Percentiles rank a stretch among this genome's conserved stretches.
phyloP scores from a whole-genome alignment of 1,140 invertebrate species.

The Whitmania pigra region DNA sequence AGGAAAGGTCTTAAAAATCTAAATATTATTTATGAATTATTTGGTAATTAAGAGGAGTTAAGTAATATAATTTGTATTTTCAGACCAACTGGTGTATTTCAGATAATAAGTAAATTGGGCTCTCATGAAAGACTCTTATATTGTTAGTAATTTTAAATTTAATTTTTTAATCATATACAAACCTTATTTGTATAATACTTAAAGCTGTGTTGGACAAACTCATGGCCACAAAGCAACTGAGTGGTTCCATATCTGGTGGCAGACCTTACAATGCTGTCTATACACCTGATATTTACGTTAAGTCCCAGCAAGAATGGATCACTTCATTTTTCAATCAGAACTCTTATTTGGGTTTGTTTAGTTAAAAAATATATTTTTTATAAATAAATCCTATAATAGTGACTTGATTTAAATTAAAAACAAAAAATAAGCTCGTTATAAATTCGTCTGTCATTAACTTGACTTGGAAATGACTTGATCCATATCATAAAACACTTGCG shows the following conservation, averaged over 20 bases:
- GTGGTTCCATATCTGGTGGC: conserved; percentile 65
- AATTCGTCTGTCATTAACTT: neutral
- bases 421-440: neutral
- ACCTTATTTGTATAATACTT: conserved; percentile 17
- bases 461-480: neutral
- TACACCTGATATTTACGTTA: conserved; percentile 75
- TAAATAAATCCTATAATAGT: neutral
- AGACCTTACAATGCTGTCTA: conserved; percentile 61
- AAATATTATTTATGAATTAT: too few relatives aligned
- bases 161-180: conserved; percentile 9
- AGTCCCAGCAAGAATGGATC: conserved; percentile 76
- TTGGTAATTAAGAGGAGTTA: too few relatives aligned
- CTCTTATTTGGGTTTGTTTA: conserved; percentile 62
- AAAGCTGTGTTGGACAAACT: conserved; percentile 54
- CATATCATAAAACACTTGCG: too few relatives aligned
- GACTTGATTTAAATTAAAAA: neutral
- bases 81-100: conserved; percentile 65
- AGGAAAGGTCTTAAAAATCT: too few relatives aligned
- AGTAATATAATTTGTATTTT: conserved; percentile 5
- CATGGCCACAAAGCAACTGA: conserved; percentile 55
- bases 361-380: neutral
- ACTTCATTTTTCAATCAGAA: conserved; percentile 83
- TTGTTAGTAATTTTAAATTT: conserved; percentile 45
- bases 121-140: conserved; percentile 74
- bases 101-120: conserved; percentile 63